These are phyloP conservation scores for Epicampocera succincta DNA, from an alignment of 2,888 invertebrate genomes.

Conservation along the genomic window DNA sequence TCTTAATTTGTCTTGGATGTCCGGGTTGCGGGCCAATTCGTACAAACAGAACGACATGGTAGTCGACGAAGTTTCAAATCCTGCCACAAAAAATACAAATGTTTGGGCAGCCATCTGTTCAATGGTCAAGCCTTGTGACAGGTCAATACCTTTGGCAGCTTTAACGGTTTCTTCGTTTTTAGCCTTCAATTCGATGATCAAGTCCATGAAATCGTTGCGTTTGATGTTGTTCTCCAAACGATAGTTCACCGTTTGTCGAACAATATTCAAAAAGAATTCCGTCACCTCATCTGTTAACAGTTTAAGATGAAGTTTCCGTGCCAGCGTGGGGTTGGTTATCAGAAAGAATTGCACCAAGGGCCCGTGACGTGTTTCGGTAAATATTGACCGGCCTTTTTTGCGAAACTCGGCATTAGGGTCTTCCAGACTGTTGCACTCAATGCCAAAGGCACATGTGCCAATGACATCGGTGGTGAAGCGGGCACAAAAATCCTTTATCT, in stretches of 20 bases:
- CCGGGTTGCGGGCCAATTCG: slow-evolving; percentile 82
- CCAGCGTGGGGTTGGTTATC: slow-evolving; percentile 63
- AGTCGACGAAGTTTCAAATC: slow-evolving; percentile 83
- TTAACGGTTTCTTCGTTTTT: slow-evolving; percentile 71
- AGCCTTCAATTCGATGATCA: slow-evolving; percentile 83
- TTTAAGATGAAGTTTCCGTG: slow-evolving; percentile 68
- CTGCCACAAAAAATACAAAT: slow-evolving; percentile 83
- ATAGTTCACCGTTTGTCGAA: slow-evolving; percentile 59
- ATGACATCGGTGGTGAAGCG: slow-evolving; percentile 83
- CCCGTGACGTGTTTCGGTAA: slow-evolving; percentile 65
- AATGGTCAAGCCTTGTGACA: slow-evolving; percentile 74
- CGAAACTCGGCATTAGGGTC: slow-evolving; percentile 80
- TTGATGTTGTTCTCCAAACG: slow-evolving; percentile 76
- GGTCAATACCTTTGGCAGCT: slow-evolving; percentile 69
- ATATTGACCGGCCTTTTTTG: slow-evolving; percentile 70
- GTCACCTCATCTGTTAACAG: slow-evolving; percentile 65
- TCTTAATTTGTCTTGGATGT: slow-evolving; percentile 81
- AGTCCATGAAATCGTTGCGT: slow-evolving; percentile 84
- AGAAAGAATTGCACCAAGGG: slow-evolving; percentile 57
- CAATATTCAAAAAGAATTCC: slow-evolving; percentile 80
- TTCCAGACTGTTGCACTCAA: slow-evolving; percentile 81
- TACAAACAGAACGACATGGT: slow-evolving; percentile 83
- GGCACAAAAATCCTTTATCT: slow-evolving; percentile 81
- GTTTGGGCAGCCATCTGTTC: slow-evolving; percentile 83
- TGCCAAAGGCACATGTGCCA: slow-evolving; percentile 82